Base-by-base conservation (phyloP, 2,797 vertebrate genomes). In the Hyperoplus immaculatus region DNA sequence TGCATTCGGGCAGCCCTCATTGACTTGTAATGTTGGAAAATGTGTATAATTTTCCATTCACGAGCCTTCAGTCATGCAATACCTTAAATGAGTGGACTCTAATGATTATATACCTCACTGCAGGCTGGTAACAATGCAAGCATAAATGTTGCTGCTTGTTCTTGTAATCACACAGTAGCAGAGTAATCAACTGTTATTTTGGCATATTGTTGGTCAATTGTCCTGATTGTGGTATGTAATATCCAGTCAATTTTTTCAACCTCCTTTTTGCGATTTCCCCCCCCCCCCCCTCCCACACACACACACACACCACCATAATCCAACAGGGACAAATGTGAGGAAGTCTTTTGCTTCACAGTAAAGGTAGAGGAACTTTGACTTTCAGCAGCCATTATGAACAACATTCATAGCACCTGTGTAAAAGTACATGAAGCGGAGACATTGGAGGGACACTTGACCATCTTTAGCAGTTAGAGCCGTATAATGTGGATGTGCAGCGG, bases 71-170 rank as follows among this genome's bases (percentile, higher is more conserved):
- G 36, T 56, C 11, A 42, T 66, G 69, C 16, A 43, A 43, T 21
- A 43, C 49, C 11, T 53, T 9, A 41, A 16, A 57, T 13, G 42
- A 42, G 29, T 38, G 38, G 2, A 5, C 66, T 29, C 4, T 2
- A 16, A 45, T 67, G 46, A 71, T 67, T 63, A 49, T 74, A 66
- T 75, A 54, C 57, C n/a, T 50, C 54, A 64, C 72, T 46, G 54
- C 38, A 21, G 64, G 51, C 72, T 43, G 42, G 73, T 49, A 54
- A 42, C 63, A 41, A 7, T 15, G 15, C 21, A 5, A 36, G 21
- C 21, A 61, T 7, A 53, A 6, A 50, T 47, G 6, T 50, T 42
- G 18, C n/a, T 51, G 36, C 60, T 46, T 29, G 47, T 45, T 76
- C 18, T 43, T 39, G 38, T 16, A 53, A 43, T 58, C 14, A 39